Evolutionary conservation across 2,888 invertebrate species (phyloP).

Genomic region (Spisula solida): DNA sequence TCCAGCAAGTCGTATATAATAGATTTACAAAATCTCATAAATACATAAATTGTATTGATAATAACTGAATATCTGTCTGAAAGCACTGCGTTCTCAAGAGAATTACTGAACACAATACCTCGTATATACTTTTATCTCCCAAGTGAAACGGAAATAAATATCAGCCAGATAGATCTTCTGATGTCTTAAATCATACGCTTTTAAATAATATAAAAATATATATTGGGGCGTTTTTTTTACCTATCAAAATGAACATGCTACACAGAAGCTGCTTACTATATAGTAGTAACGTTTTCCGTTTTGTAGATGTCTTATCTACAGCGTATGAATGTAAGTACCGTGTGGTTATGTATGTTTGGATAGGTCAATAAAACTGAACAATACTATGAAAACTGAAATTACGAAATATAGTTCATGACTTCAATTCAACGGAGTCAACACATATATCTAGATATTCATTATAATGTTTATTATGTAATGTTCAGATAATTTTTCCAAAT

Average conservation of each 20-base stretch:
- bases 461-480: too few relatives aligned
- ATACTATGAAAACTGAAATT: too few relatives aligned
- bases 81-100: neutral
- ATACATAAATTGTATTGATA: neutral
- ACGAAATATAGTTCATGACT: too few relatives aligned
- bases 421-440: too few relatives aligned
- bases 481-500: too few relatives aligned
- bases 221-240: too few relatives aligned
- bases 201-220: neutral
- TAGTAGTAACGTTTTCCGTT: neutral
- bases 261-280: neutral
- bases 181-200: neutral
- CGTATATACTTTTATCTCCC: neutral
- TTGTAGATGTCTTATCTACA: too few relatives aligned
- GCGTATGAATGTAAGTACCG: too few relatives aligned
- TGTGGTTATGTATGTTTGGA: too few relatives aligned
- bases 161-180: neutral
- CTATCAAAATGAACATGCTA: too few relatives aligned
- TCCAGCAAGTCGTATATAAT: neutral
- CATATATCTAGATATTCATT: too few relatives aligned
- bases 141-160: neutral
- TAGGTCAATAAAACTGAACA: too few relatives aligned
- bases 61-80: neutral
- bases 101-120: neutral
- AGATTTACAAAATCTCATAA: neutral